Percentiles rank a stretch among this genome's conserved stretches.
Evolutionary conservation across 2,888 invertebrate species (phyloP).

Genomic region (Parnassius glacialis): DNA sequence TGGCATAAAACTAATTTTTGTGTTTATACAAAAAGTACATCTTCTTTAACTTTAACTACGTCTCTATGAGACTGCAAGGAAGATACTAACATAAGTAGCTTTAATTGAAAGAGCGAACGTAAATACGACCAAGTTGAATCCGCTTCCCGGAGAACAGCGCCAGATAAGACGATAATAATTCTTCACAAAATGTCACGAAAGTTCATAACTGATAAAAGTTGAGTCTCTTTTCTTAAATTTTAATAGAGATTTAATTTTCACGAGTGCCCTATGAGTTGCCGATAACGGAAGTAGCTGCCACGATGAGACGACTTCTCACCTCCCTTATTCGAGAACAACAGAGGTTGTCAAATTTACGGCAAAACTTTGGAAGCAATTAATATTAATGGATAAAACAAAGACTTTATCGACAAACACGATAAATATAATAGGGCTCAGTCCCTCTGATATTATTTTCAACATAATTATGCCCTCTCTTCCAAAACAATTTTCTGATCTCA

Average conservation of each 20-base stretch:
- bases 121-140: slow-evolving; percentile 59
- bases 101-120: slow-evolving; percentile 63
- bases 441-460: slow-evolving; percentile 17
- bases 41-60: background rate
- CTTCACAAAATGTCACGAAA: slow-evolving; percentile 76
- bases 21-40: background rate
- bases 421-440: slow-evolving; percentile 17
- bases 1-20: too few relatives aligned
- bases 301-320: slow-evolving; percentile 30
- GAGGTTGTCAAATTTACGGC: slow-evolving; percentile 24
- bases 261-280: slow-evolving; percentile 51
- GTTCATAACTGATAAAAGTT: slow-evolving; percentile 80
- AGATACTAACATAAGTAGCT: slow-evolving; percentile 35
- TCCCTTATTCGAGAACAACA: slow-evolving; percentile 29
- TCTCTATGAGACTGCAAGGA: slow-evolving; percentile 30
- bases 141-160: slow-evolving; percentile 57
- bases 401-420: slow-evolving; percentile 25
- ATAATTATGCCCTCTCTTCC: slow-evolving; percentile 16
- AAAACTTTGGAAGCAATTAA: slow-evolving; percentile 25
- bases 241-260: slow-evolving; percentile 77
- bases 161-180: slow-evolving; percentile 78
- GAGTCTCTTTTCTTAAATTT: slow-evolving; percentile 73
- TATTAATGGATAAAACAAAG: slow-evolving; percentile 26
- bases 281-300: slow-evolving; percentile 53
- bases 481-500: slow-evolving; percentile 5